A percentile compares a stretch with the other conserved stretches of the same genome.
Evolutionary conservation across 2,797 vertebrate species (phyloP).

Genomic region (Rhodeus uyekii): DNA sequence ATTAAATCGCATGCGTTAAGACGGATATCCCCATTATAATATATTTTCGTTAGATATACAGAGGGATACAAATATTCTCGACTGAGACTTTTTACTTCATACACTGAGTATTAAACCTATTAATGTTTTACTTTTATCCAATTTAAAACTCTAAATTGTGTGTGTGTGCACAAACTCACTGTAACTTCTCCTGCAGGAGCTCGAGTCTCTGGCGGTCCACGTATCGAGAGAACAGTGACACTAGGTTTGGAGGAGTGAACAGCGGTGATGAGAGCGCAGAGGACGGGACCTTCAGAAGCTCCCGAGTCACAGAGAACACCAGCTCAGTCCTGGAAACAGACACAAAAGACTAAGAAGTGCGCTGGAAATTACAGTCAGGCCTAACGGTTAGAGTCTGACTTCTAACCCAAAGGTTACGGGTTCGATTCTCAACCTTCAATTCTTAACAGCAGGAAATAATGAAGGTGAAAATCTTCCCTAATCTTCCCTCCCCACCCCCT

Average conservation of each 20-base stretch:
- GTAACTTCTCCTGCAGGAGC: slow-evolving; percentile 90
- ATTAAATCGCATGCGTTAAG: too few relatives aligned
- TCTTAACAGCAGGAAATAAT: too few relatives aligned
- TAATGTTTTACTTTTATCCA: not conserved
- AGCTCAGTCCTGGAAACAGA: slow-evolving; percentile 83
- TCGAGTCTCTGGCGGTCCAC: slow-evolving; percentile 91
- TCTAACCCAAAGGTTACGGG: too few relatives aligned
- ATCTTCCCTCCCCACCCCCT: too few relatives aligned
- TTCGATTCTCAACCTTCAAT: too few relatives aligned
- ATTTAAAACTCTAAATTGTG: not conserved
- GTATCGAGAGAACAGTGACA: slow-evolving; percentile 90
- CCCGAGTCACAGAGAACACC: slow-evolving; percentile 89
- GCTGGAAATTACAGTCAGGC: not conserved
- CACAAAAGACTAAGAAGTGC: not conserved
- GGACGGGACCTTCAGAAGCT: slow-evolving; percentile 84
- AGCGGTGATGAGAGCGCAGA: slow-evolving; percentile 84
- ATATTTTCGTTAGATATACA: not conserved
- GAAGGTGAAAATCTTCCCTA: too few relatives aligned
- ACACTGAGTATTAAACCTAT: too few relatives aligned
- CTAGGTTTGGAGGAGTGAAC: slow-evolving; percentile 86
- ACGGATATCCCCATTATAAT: too few relatives aligned
- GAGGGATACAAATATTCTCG: not conserved
- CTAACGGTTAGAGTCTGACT: too few relatives aligned
- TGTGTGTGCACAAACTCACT: slow-evolving; percentile 76
- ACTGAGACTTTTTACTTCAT: not conserved